phyloP scores from a whole-genome alignment of 2,888 invertebrate species.

The Zaprionus lineosus region DNA sequence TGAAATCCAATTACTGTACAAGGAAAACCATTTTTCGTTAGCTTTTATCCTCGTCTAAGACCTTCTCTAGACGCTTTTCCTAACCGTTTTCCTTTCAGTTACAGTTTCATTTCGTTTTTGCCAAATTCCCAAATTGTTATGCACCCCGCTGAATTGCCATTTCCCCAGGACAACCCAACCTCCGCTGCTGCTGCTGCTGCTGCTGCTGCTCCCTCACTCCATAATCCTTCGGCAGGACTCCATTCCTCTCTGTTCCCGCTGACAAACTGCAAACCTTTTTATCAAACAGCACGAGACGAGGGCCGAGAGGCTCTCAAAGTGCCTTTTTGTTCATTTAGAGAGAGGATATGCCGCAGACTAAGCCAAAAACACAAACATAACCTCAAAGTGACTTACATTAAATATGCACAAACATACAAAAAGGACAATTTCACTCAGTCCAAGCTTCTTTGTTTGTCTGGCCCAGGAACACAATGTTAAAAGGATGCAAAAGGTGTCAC shows the following conservation, averaged over 20 bases:
- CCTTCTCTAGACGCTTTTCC: conserved; percentile 9
- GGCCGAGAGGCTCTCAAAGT: conserved; percentile 9
- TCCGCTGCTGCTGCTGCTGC: too few relatives aligned
- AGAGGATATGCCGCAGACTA: conserved; percentile 8
- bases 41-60: conserved; percentile 39
- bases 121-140: conserved; percentile 59
- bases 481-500: conserved; percentile 2
- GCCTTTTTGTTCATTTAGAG: conserved; percentile 9
- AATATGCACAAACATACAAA: conserved; percentile 59
- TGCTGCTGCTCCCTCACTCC: too few relatives aligned
- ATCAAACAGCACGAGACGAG: neutral
- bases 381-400: conserved; percentile 59
- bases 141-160: conserved; percentile 44
- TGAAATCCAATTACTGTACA: conserved; percentile 72
- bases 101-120: conserved; percentile 56
- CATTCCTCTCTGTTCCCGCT: conserved; percentile 42
- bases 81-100: conserved; percentile 20
- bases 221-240: too few relatives aligned
- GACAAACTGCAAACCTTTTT: conserved; percentile 30
- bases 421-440: conserved; percentile 45
- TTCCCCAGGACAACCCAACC: conserved; percentile 1
- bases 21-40: conserved; percentile 67
- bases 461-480: conserved; percentile 22
- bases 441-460: conserved; percentile 3
- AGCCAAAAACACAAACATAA: conserved; percentile 48